Conservation (phyloP, 2,888 invertebrate genomes). For the Caenorhabditis doughertyi region DNA sequence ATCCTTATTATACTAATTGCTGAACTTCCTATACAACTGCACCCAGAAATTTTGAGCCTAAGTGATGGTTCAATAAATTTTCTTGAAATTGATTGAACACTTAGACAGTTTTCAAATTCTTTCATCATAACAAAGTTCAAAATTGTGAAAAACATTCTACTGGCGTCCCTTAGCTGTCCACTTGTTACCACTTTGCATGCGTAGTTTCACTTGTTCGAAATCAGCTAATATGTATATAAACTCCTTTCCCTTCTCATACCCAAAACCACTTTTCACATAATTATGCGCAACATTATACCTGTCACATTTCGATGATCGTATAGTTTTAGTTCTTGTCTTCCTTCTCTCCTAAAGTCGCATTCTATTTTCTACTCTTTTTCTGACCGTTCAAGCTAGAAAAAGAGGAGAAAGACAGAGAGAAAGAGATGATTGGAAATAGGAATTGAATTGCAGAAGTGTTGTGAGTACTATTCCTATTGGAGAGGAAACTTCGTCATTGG, state of each 20-base stretch:
- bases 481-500: slow-evolving; percentile 16
- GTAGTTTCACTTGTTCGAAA: slow-evolving; percentile 4
- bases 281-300: slow-evolving; percentile 55
- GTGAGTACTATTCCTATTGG: neutral
- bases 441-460: slow-evolving; percentile 28
- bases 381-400: slow-evolving; percentile 4
- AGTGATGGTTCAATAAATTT: too few relatives aligned
- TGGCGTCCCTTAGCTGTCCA: too few relatives aligned
- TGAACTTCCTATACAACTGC: too few relatives aligned
- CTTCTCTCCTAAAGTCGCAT: neutral
- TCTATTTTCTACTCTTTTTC: slow-evolving; percentile 5
- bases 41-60: too few relatives aligned
- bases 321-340: slow-evolving; percentile 15
- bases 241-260: neutral
- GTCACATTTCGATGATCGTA: slow-evolving; percentile 22
- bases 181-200: slow-evolving; percentile 5
- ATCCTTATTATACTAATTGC: too few relatives aligned
- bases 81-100: too few relatives aligned
- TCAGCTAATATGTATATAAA: slow-evolving; percentile 32
- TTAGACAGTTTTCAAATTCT: too few relatives aligned
- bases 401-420: slow-evolving; percentile 13
- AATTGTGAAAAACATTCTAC: too few relatives aligned
- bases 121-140: too few relatives aligned
- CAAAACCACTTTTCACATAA: slow-evolving; percentile 36
- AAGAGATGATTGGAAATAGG: slow-evolving; percentile 21